Conservation (phyloP, 2,113 vertebrate species). For the Picathartes gymnocephalus region DNA sequence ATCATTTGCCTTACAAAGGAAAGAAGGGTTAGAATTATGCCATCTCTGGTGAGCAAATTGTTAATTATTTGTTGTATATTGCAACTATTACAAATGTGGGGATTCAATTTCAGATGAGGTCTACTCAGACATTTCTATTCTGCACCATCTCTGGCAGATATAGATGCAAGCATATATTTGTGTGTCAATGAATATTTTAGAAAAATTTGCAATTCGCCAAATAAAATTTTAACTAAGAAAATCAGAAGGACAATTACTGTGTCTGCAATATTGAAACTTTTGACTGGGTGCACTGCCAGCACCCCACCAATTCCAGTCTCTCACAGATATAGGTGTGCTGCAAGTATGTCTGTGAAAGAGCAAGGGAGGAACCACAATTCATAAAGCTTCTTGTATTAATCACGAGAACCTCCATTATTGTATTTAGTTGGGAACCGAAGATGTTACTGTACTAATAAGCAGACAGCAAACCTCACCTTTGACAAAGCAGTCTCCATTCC, state of each 20-base stretch:
- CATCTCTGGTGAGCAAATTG: slow-evolving; percentile 45
- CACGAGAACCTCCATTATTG: background rate
- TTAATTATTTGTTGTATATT: slow-evolving; percentile 14
- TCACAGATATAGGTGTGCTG: background rate
- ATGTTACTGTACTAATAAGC: background rate
- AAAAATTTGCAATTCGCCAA: background rate
- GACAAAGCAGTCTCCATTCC: background rate
- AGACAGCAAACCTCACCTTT: background rate
- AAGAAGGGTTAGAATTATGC: background rate
- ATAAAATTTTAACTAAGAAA: slow-evolving; percentile 11
- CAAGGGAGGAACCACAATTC: background rate
- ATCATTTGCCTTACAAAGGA: slow-evolving; percentile 4
- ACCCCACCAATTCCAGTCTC: background rate
- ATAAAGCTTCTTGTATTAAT: background rate
- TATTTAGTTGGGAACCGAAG: slow-evolving; percentile 34
- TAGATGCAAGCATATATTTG: background rate
- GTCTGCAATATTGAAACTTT: slow-evolving; percentile 23
- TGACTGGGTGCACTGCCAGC: background rate
- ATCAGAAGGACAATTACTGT: background rate
- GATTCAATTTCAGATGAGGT: background rate
- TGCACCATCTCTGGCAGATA: background rate
- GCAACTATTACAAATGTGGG: slow-evolving; percentile 27
- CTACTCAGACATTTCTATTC: slow-evolving; percentile 11
- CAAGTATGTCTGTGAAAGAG: background rate
- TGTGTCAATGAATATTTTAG: background rate